A percentile compares a stretch with the other conserved stretches of the same genome.
phyloP scores from a whole-genome alignment of 2,888 invertebrate species.

The Apamea sordens region DNA sequence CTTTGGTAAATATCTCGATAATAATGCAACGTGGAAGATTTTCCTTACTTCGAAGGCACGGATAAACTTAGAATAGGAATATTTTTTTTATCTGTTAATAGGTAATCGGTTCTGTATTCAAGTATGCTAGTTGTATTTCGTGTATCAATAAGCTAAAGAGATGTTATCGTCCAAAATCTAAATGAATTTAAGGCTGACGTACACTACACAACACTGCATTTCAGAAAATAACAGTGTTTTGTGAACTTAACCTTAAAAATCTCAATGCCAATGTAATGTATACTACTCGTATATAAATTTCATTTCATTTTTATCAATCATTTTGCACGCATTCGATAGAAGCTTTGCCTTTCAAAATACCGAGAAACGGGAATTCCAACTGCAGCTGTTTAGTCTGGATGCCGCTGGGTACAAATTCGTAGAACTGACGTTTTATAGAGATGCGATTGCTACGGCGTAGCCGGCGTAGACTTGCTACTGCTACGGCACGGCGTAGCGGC shows the following conservation, averaged over 20 bases:
- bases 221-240: neutral
- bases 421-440: neutral
- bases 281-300: too few relatives aligned
- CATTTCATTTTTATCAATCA: too few relatives aligned
- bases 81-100: neutral
- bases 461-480: neutral
- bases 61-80: neutral
- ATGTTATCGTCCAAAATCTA: neutral
- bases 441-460: conserved; percentile 29
- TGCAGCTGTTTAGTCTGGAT: neutral
- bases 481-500: conserved; percentile 37
- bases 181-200: neutral
- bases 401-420: neutral
- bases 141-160: neutral
- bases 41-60: neutral
- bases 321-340: neutral
- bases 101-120: neutral
- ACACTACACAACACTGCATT: neutral
- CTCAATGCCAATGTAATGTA: neutral
- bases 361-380: conserved; percentile 6
- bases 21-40: neutral
- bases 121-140: neutral
- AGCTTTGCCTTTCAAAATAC: conserved; percentile 18
- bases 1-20: neutral
- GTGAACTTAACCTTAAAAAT: conserved; percentile 10